Evolutionary conservation across 2,113 vertebrate genomes (phyloP), one percentile per base, ranked within the genome.

Genomic region (Amphiprion percula): DNA sequence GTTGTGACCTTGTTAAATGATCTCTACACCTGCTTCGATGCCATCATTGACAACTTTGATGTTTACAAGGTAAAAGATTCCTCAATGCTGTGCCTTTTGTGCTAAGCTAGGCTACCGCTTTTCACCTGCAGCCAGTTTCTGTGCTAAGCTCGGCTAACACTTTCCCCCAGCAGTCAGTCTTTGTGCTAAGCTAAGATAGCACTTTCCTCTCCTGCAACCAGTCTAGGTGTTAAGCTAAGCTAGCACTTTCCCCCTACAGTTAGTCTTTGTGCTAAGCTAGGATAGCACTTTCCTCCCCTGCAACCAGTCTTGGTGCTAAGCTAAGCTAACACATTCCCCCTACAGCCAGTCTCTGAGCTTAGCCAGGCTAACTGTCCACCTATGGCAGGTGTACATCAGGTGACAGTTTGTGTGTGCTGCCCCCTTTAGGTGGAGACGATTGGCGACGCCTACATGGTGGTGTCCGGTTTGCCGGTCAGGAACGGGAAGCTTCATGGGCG

Each of bases 41-140:
- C 97, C 74, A 97, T 98, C 89, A 98, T 98, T n/a, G 97, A 98
- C 90, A 97, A 97, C 92, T 98, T 98, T 55, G 97, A 98, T 1
- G 97, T 98, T 75, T 98, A 98, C 93, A 98, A 98, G 96, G 97
- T 98, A 82, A 64, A 54, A 17, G 4, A 4, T 49, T 19, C 3
- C 28, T 10, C 2, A 33, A 50, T 44, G 41, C 19, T 19, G 49
- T 50, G 14, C 49, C 19, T 9, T 39, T 3, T 26, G 1, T 44
- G 50, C 52, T 41, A 68, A 19, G 56, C 56, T 60, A 49, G 26
- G 26, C 26, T 26, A 26, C 26, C 26, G 3, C 26, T 26, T 26
- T 26, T 26, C 26, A 26, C 26, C 26, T 26, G 26, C 3, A 3
- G 26, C 26, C 26, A 26, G 2, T 26, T 26, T 26, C 26, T 26